A percentile compares a stretch with the other conserved stretches of the same genome.
Evolutionary conservation across 1,140 invertebrate genomes (phyloP).

Genomic region (Melipona quadrifasciata): DNA sequence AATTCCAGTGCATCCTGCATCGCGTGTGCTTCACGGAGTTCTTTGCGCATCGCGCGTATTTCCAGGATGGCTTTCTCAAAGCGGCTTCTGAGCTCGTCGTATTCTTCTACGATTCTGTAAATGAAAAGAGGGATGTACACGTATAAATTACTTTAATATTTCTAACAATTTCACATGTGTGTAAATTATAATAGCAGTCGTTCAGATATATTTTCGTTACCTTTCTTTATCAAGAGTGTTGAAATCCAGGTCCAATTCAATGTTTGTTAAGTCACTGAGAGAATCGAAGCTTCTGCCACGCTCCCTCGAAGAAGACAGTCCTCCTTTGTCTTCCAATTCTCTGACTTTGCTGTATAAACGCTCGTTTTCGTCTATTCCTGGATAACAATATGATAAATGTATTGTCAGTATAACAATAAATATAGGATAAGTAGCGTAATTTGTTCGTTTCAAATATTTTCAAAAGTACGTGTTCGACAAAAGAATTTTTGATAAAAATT

Average conservation of each 20-base stretch:
- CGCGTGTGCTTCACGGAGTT: constrained; percentile 90
- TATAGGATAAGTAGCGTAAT: background rate
- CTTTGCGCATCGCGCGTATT: constrained; percentile 90
- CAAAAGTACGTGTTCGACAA: too few relatives aligned
- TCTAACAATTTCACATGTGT: too few relatives aligned
- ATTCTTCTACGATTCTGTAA: constrained; percentile 88
- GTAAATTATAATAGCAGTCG: too few relatives aligned
- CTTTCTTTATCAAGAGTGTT: constrained; percentile 88
- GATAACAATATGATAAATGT: constrained; percentile 2
- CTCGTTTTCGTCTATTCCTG: constrained; percentile 89
- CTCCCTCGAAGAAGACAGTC: constrained; percentile 81
- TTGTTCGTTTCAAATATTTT: too few relatives aligned
- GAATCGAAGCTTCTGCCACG: constrained; percentile 88
- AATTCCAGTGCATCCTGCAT: constrained; percentile 91
- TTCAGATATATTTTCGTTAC: constrained; percentile 63
- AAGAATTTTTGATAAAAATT: too few relatives aligned
- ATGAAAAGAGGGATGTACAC: background rate
- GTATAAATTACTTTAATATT: background rate
- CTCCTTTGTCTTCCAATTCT: constrained; percentile 85
- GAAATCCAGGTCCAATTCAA: constrained; percentile 89
- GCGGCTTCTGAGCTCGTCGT: constrained; percentile 87
- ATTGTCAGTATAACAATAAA: background rate
- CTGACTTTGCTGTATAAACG: constrained; percentile 86
- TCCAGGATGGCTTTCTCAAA: constrained; percentile 92
- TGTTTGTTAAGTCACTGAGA: constrained; percentile 90